Conservation (phyloP, 2,888 invertebrate species). For the Nephrotoma guestfalica region DNA sequence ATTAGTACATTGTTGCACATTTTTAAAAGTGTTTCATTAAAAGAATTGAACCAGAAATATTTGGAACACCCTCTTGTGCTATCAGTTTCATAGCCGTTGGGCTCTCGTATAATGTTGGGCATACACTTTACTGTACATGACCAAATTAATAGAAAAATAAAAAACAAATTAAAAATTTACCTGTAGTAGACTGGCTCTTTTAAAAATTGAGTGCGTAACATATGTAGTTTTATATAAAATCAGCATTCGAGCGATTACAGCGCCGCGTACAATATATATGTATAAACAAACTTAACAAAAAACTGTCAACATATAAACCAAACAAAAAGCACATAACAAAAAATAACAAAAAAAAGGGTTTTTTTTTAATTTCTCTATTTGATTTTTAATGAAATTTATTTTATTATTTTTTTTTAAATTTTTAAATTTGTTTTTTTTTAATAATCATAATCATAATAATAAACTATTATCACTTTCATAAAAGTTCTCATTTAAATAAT, state of each 20-base stretch:
- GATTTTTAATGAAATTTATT: not conserved
- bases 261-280: not conserved
- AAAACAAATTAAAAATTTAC: not conserved
- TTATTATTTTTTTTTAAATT: not conserved
- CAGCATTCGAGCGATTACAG: not conserved
- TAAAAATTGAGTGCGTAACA: not conserved
- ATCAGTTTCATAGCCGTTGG: no score
- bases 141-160: not conserved
- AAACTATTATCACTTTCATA: constrained; percentile 3
- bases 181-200: not conserved
- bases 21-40: no score
- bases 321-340: not conserved
- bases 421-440: constrained; percentile 1
- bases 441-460: not conserved
- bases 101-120: no score
- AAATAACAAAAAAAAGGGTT: not conserved
- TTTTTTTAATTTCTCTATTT: not conserved
- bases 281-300: not conserved
- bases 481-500: not conserved
- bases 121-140: not conserved
- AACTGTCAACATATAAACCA: not conserved
- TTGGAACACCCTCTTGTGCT: no score
- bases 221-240: not conserved
- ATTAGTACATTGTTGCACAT: no score
- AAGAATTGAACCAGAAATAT: no score